Evolutionary conservation across 2,797 vertebrate genomes (phyloP), one percentile per base, ranked within the genome.

Genomic region (Eidolon dupreanum): DNA sequence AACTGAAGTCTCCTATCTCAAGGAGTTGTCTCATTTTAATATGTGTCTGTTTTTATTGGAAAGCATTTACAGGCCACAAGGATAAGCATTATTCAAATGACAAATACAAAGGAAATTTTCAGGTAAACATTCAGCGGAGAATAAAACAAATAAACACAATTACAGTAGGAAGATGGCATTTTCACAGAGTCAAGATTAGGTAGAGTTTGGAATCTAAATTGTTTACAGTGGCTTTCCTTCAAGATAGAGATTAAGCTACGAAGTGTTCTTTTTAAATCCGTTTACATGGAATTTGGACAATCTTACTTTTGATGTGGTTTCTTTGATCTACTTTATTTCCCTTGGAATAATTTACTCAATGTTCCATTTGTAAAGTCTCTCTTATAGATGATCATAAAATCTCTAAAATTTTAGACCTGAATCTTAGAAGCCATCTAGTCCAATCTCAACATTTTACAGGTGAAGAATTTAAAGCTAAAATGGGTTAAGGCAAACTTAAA

Each of bases 61-160:
- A 73, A 87, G 26, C 8, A 75, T 10, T 74, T 71, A 55, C 6
- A 55, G 1, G 41, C 8, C n/a, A 89, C 4, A 79, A 79, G 10
- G 91, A 85, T 91, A 28, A 94, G 74, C 38, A 86, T 71, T 83
- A 86, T 75, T 94, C 31, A 96, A 55, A 93, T 77, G 28, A 89
- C 5, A 94, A 86, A 73, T 63, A 63, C 19, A 85, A 90, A 63
- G 57, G 38, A 93, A 95, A 94, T 90, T 55, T 55, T 92, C 43
- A 81, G 86, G 83, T 59, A 96, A 95, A 96, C 36, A 77, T 46
- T 79, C 53, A 91, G 7, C 59, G 13, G 49, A 73, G 71, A 70
- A 6, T 28, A 94, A 89, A 94, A 90, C 92, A 97, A 87, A 65
- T 51, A 91, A 77, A 89, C 55, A 16, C 66, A 89, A 51, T 68